These are phyloP conservation scores for Limanda limanda DNA, from an alignment of 2,113 vertebrate genomes.

Conservation along the genomic window DNA sequence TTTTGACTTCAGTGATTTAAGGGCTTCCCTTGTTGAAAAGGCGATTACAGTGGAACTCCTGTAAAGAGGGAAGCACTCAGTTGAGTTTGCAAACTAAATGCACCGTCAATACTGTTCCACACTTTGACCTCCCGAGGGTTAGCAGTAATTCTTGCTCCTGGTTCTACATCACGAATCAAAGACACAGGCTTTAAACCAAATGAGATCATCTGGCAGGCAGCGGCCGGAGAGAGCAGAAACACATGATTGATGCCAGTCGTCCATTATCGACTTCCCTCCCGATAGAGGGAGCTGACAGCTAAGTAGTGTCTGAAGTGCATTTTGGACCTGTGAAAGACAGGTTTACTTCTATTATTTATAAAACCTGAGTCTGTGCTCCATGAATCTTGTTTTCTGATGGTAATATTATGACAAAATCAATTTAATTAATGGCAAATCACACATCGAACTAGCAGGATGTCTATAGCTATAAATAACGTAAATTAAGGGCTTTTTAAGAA, in stretches of 20 bases:
- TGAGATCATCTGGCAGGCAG: constrained; percentile 11
- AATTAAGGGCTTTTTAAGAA: background rate
- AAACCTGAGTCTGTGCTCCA: background rate
- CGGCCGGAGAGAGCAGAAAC: constrained; percentile 18
- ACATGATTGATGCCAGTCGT: constrained; percentile 31
- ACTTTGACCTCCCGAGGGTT: constrained; percentile 35
- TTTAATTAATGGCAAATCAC: constrained; percentile 1
- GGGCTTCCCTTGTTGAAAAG: background rate
- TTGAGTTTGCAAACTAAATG: constrained; percentile 41
- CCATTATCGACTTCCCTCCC: constrained; percentile 35
- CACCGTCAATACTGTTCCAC: constrained; percentile 40
- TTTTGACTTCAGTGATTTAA: constrained; percentile 4
- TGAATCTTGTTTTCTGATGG: background rate
- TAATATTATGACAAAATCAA: background rate
- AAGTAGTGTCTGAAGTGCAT: constrained; percentile 25
- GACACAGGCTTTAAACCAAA: constrained; percentile 24
- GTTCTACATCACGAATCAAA: constrained; percentile 50
- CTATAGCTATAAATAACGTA: background rate
- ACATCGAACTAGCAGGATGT: background rate
- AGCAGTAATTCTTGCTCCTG: constrained; percentile 47
- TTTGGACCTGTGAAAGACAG: constrained; percentile 5
- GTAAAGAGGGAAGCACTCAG: constrained; percentile 14
- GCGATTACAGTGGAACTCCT: background rate
- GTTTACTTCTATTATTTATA: background rate
- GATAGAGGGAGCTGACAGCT: constrained; percentile 23